Base-by-base conservation (phyloP, 2,888 invertebrate genomes). In the Athalia circularis region DNA sequence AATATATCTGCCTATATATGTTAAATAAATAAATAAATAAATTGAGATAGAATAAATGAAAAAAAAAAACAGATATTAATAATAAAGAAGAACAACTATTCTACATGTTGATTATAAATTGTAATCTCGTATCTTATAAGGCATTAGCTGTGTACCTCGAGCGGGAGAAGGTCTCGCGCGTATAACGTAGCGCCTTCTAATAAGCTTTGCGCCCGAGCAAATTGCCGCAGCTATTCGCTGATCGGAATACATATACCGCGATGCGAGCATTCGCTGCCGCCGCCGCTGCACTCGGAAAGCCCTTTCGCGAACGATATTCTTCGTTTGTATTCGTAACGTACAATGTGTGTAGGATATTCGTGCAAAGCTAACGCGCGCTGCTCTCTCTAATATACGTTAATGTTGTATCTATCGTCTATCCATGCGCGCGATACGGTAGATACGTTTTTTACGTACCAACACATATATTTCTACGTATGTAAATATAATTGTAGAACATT, bases 161-260 rank as follows among this genome's bases (percentile, higher is more conserved):
- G 50, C 13, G 15, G 11, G 13, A 70, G 43, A 54, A 72, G 59
- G 72, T 13, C 45, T 72, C 59, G 45, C 67, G 50, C 50, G 67
- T 67, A 67, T 15, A 67, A 45, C 67, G 67, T 67, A 67, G 67
- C 72, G 72, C 72, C 72, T 72, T 72, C 72, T 72, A 72, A 72
- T 72, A 72, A 72, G 57, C 72, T 54, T n/a, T 72, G 59, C 72
- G 72, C 29, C 29, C 29, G 29, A 29, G 29, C 72, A 72, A 72
- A 72, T 72, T 61, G 59, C 48, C 29, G n/a, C 13, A n/a, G n/a
- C 59, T n/a, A 13, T 13, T 54, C 29, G 47, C 72, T 15, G 72
- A 72, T 72, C 72, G 43, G 47, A 72, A 72, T 72, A 72, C 48
- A 65, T 65, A 65, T n/a, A n/a, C n/a, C 54, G 54, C 8, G 3